Conservation (phyloP, 2,888 invertebrate genomes). For the Deroplatys truncata region DNA sequence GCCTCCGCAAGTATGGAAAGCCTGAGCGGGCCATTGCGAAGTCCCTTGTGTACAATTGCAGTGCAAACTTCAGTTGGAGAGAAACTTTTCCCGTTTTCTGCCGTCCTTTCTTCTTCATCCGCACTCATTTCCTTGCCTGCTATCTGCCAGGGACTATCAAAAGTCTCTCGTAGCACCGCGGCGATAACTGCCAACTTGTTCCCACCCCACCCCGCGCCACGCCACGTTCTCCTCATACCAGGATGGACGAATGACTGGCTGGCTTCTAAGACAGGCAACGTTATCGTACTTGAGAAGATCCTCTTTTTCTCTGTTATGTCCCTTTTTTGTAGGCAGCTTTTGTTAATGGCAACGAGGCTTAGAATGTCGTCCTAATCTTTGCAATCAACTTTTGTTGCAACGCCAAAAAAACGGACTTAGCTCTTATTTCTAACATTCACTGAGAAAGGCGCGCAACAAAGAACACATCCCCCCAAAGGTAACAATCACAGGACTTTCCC, state of each 20-base stretch:
- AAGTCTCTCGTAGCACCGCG: not conserved
- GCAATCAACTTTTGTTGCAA: too few species aligned
- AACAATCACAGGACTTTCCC: too few species aligned
- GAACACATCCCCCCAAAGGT: too few species aligned
- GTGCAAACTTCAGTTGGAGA: not conserved
- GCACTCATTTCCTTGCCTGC: not conserved
- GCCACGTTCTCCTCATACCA: not conserved
- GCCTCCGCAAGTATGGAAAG: too few species aligned
- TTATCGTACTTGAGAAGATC: not conserved
- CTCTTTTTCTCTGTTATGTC: not conserved
- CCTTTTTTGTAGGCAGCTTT: not conserved
- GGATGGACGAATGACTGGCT: not conserved
- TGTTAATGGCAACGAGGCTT: not conserved
- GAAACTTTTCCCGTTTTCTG: not conserved
- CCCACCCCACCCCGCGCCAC: too few species aligned
- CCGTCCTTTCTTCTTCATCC: not conserved
- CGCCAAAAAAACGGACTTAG: too few species aligned
- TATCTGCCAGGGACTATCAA: not conserved
- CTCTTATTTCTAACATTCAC: too few species aligned
- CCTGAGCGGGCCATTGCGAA: not conserved
- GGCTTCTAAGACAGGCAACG: not conserved
- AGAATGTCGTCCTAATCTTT: not conserved
- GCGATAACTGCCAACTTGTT: not conserved
- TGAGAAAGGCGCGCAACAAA: too few species aligned
- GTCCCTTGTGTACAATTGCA: not conserved